Evolutionary conservation across 2,113 vertebrate genomes (phyloP).

Genomic region (Odocoileus virginianus): DNA sequence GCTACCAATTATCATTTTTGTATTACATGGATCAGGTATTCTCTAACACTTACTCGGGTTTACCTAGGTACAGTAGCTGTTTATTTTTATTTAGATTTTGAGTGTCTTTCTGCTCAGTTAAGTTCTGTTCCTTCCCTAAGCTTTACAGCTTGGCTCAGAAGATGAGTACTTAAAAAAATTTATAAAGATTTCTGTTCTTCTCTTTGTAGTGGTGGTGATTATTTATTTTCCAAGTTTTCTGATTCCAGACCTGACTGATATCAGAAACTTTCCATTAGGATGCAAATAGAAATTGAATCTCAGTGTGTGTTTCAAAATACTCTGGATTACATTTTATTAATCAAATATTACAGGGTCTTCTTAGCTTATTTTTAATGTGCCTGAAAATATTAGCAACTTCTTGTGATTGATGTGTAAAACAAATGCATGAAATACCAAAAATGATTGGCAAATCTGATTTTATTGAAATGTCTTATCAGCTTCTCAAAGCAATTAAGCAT

Average conservation of each 20-base stretch:
- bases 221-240: conserved; percentile 6
- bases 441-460: background rate
- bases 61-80: background rate
- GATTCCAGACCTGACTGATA: background rate
- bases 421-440: background rate
- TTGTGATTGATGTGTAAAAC: background rate
- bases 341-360: background rate
- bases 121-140: background rate
- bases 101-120: background rate
- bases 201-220: background rate
- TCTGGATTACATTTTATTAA: background rate
- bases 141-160: background rate
- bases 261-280: background rate
- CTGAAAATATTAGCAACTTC: background rate
- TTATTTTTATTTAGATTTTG: background rate
- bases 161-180: background rate
- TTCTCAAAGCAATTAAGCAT: background rate
- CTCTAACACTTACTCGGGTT: background rate
- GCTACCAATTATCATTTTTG: background rate
- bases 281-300: background rate
- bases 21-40: background rate
- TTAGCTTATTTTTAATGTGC: background rate
- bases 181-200: background rate
- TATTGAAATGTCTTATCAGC: background rate
- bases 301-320: background rate